Base-by-base conservation (phyloP, 2,888 invertebrate genomes). In the Coelinius sp. region DNA sequence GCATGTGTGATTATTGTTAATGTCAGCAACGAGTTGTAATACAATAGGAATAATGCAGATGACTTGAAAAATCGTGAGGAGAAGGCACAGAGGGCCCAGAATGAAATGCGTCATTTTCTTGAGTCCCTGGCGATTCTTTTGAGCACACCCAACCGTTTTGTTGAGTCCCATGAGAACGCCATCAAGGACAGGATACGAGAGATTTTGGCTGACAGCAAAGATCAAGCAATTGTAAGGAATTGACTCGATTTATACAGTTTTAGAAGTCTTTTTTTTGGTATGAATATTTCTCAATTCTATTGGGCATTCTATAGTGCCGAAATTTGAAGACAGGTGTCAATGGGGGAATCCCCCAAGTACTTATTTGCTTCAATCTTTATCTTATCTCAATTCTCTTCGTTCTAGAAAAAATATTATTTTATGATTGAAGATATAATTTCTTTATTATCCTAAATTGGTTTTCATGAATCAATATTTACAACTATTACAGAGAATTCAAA, bases 121-220 rank as follows among this genome's bases (percentile, higher is more conserved):
- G 94, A 94, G 83, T 93, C 94, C 0, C 85, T 94, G 70, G 93
- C 94, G 6, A 92, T 93, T 70, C 89, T 93, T 44, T 86, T 94
- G 24, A 93, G 94, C 83, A 90, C 93, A 6, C 93, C 94, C 1
- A 90, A 92, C 27, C 88, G 93, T 76, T 94, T 93, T 84, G 92
- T 94, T 2, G 95, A 95, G 81, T 93, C 95, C 0, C 91, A 93
- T 71, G 95, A 95, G 85, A 91, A 91, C 64, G 90, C 94, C 35
- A 93, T 96, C 74, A 94, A 94, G 85, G 95, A 95, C 75, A 91
- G 94, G 76, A 91, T 95, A 68, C 90, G 94, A 17, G 95, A 95
- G 86, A 90, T 94, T 53, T 88, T 95, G 27, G 91, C 90, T 72
- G 95, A 95, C 73, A 93, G 93, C 85, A 94, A 95, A 86, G 93